Percentiles rank a stretch among this genome's conserved stretches.
Evolutionary conservation across 2,113 vertebrate genomes (phyloP).

Genomic region (Cyanoramphus novaezelandiae): DNA sequence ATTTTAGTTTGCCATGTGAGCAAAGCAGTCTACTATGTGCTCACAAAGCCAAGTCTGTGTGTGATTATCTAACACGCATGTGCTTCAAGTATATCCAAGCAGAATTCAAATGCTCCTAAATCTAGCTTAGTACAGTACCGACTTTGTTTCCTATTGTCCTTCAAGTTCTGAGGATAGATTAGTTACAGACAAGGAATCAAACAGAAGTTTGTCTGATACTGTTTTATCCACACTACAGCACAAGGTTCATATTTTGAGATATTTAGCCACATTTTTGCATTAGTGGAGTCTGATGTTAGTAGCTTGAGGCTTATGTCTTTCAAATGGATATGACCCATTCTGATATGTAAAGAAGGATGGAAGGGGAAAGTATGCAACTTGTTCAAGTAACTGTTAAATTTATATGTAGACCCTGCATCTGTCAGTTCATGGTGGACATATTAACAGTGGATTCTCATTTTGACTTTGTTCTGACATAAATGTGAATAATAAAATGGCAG

Average conservation of each 20-base stretch:
- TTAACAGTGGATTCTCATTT: neutral
- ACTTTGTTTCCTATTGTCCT: neutral
- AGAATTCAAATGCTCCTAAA: neutral
- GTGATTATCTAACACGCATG: neutral
- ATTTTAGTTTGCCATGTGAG: neutral
- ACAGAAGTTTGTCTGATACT: neutral
- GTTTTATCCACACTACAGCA: neutral
- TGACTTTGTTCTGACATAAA: neutral
- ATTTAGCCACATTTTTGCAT: neutral
- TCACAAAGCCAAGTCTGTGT: constrained; percentile 11
- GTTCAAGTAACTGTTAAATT: neutral
- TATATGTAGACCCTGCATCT: neutral
- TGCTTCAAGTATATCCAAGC: neutral
- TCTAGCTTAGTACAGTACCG: neutral
- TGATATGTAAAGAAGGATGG: neutral
- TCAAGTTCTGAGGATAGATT: neutral
- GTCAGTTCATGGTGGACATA: neutral
- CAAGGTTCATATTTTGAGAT: neutral
- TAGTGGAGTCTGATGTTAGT: neutral
- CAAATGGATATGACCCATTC: neutral
- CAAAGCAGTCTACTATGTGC: neutral
- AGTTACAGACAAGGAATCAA: neutral
- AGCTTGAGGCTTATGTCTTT: neutral
- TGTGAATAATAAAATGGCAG: neutral
- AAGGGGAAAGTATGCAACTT: neutral